phyloP scores from a whole-genome alignment of 2,113 vertebrate genomes.

The Benitochromis conjunctus region DNA sequence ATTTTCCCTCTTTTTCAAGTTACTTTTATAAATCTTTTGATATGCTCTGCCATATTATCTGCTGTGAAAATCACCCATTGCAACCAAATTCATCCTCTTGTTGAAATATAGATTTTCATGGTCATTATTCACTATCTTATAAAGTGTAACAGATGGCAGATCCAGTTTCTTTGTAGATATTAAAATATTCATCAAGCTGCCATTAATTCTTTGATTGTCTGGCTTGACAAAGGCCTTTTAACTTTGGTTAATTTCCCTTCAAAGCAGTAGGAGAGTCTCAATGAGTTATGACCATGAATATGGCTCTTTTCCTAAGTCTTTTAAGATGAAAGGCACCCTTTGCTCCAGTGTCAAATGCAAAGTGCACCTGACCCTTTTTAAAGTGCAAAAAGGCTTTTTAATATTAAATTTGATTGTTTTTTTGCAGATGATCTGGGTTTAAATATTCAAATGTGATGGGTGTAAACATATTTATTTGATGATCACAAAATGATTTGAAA shows the following conservation, averaged over 20 bases:
- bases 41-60: not conserved
- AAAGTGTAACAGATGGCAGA: constrained; percentile 57
- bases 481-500: not conserved
- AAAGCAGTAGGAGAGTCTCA: constrained; percentile 40
- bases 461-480: constrained; percentile 11
- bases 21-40: constrained; percentile 10
- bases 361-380: constrained; percentile 45
- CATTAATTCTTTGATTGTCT: constrained; percentile 62
- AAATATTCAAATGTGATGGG: constrained; percentile 34
- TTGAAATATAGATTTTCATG: constrained; percentile 29
- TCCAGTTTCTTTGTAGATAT: constrained; percentile 52
- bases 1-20: not conserved
- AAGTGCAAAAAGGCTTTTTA: constrained; percentile 20
- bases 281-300: constrained; percentile 52
- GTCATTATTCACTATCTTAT: constrained; percentile 36
- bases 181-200: constrained; percentile 56
- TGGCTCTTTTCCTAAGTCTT: constrained; percentile 42
- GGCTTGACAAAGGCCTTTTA: constrained; percentile 57
- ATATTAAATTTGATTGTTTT: constrained; percentile 18
- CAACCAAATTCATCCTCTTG: not conserved
- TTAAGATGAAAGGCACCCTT: constrained; percentile 55
- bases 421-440: not conserved
- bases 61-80: not conserved
- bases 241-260: constrained; percentile 63
- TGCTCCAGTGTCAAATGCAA: constrained; percentile 26